phyloP scores from a whole-genome alignment of 2,888 invertebrate genomes.

The Heliothis peltigera region DNA sequence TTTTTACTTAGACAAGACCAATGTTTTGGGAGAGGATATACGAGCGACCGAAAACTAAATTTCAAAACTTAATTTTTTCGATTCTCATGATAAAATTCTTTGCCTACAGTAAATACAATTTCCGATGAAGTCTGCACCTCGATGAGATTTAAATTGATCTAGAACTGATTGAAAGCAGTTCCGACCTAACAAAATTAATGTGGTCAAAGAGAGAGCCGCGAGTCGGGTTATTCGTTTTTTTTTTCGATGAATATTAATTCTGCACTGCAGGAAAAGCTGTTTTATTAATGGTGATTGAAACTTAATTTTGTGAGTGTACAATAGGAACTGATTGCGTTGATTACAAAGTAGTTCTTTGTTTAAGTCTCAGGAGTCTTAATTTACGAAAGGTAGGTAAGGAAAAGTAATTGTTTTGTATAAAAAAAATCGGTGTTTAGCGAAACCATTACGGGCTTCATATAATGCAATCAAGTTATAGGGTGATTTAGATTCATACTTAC shows the following conservation, averaged over 20 bases:
- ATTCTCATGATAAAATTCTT: no score
- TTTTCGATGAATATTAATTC: constrained; percentile 14
- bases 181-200: constrained; percentile 7
- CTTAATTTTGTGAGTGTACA: background rate
- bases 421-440: no score
- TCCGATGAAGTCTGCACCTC: constrained; percentile 5
- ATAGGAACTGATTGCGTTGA: background rate
- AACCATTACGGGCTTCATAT: no score
- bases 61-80: no score
- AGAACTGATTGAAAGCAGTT: constrained; percentile 19
- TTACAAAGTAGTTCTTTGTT: background rate
- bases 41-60: no score
- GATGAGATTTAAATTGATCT: constrained; percentile 15
- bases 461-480: no score
- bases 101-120: background rate
- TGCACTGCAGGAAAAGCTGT: background rate
- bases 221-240: background rate
- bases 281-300: background rate
- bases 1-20: no score
- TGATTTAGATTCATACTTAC: no score
- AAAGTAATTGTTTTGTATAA: no score
- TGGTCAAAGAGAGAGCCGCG: constrained; percentile 26
- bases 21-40: no score
- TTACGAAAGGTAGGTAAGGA: no score
- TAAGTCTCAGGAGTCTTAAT: no score